Base-by-base conservation (phyloP, 2,797 vertebrate species). In the Gallinago solitaria region DNA sequence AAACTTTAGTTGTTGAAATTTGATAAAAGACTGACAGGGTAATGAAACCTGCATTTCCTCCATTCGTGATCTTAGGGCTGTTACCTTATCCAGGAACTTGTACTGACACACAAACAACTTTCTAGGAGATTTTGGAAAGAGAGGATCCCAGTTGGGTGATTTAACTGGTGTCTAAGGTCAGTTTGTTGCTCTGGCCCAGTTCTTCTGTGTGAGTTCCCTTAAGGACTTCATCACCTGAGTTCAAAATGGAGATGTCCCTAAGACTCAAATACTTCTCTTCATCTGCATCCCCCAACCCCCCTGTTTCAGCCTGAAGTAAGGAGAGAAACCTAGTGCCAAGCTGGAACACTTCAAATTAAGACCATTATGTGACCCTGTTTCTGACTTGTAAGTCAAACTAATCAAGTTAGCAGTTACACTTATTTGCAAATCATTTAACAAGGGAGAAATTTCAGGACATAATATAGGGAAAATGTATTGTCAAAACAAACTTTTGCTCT, bases 1-100 rank as follows among this genome's bases (percentile, higher is more conserved):
- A 92, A 96, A 71, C 8, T 60, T 88, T 37, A 88, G 61, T 59
- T 68, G 67, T 63, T 74, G 41, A 94, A 96, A 96, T 90, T 28
- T 4, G 9, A 35, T 47, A 81, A 67, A 89, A 81, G 57, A 65
- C 9, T 51, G 54, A 51, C 94, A 96, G 87, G 12, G 20, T 60
- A 68, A 54, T 20, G 23, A 64, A 54, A 41, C 35, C 60, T 92
- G 24, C 14, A 54, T 20, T 48, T 89, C 47, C 11, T 47, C 70
- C 45, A 23, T 88, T 35, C 33, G 28, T 35, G 59, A 78, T 75
- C 76, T 73, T 23, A 60, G 30, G 19, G 20, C 48, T 78, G 50
- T 47, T 33, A 28, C 19, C 5, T 83, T 51, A 47, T 33, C 41
- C 71, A 91, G 74, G 76, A 85, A 80, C 11, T n/a, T 27, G 39